These are phyloP conservation scores for Cepphus grylle DNA, from an alignment of 2,113 vertebrate genomes.

Conservation along the genomic window DNA sequence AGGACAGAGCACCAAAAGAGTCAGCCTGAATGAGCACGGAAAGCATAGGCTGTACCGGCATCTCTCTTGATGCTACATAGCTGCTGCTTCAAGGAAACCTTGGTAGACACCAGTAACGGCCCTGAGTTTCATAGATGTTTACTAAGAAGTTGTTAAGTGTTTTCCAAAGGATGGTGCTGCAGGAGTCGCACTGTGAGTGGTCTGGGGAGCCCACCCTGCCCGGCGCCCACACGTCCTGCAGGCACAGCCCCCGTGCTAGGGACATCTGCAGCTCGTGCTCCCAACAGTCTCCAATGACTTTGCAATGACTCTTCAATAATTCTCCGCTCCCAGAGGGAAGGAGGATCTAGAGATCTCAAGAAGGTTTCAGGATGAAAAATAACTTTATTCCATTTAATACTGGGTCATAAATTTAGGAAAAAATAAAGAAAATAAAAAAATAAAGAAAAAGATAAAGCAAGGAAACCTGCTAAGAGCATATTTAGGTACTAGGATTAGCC, in stretches of 20 bases:
- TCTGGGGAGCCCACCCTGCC: not conserved
- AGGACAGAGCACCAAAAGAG: not conserved
- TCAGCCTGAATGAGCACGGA: not conserved
- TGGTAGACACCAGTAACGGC: not conserved
- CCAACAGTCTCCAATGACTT: fast-evolving
- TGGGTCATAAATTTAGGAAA: not conserved
- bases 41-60: fast-evolving
- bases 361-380: not conserved
- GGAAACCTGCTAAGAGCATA: not conserved
- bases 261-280: not conserved
- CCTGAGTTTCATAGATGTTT: not conserved
- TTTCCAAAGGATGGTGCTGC: not conserved
- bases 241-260: fast-evolving
- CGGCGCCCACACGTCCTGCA: fast-evolving
- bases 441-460: not conserved
- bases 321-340: not conserved
- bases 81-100: not conserved
- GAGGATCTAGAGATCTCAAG: not conserved
- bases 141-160: not conserved
- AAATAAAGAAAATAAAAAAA: not conserved
- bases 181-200: not conserved
- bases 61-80: not conserved
- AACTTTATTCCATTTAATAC: not conserved
- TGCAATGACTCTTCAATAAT: not conserved
- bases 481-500: not conserved